Evolutionary conservation across 2,888 invertebrate species (phyloP).

Genomic region (Melipona bicolor): DNA sequence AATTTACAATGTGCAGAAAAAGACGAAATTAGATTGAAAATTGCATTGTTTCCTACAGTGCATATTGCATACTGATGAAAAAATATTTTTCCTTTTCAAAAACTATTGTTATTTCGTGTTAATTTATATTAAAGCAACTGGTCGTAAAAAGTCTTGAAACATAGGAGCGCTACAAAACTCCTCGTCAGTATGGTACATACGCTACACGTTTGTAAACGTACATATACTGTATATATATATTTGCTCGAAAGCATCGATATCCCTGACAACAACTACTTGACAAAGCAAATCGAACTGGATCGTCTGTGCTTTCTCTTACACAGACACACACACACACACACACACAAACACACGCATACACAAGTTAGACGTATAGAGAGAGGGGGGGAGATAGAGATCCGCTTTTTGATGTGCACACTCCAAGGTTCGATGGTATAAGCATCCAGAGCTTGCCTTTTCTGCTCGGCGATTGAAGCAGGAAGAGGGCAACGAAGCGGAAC

Average conservation of each 20-base stretch:
- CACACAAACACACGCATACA: no score
- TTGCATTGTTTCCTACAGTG: no score
- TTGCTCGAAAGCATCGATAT: constrained; percentile 62
- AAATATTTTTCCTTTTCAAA: no score
- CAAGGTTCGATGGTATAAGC: constrained; percentile 36
- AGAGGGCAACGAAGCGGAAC: constrained; percentile 66
- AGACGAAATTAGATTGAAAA: no score
- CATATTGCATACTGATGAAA: no score
- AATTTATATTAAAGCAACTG: no score
- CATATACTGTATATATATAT: constrained; percentile 24
- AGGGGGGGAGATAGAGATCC: background rate
- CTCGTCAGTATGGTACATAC: background rate
- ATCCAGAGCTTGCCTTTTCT: constrained; percentile 44
- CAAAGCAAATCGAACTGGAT: constrained; percentile 55
- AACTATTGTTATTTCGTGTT: no score
- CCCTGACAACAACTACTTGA: constrained; percentile 45
- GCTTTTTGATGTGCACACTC: constrained; percentile 39
- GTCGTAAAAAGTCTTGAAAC: no score
- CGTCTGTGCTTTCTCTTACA: constrained; percentile 9
- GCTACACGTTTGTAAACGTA: no score
- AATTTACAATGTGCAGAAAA: no score
- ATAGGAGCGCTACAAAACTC: background rate
- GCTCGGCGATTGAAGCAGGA: constrained; percentile 39
- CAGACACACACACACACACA: background rate
- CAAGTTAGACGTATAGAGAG: background rate